Percentiles rank a stretch among this genome's conserved stretches.
Conservation (phyloP, 2,888 invertebrate species). For the Ptilodon capucinus region DNA sequence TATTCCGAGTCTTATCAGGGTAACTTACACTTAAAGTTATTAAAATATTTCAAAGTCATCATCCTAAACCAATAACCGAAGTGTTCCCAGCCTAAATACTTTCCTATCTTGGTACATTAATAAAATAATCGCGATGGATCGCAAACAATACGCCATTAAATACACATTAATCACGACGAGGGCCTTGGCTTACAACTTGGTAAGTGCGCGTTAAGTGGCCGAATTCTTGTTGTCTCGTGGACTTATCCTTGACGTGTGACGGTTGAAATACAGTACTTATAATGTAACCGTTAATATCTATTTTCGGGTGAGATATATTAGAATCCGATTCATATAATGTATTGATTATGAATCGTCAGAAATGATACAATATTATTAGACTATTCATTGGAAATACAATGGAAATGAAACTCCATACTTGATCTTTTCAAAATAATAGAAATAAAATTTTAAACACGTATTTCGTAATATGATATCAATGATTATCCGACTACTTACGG, state of each 20-base stretch:
- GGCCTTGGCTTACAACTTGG: constrained; percentile 10
- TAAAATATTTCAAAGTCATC: constrained; percentile 8
- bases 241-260: constrained; percentile 15
- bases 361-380: too few species aligned
- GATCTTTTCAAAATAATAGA: too few species aligned
- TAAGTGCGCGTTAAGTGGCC: constrained; percentile 34
- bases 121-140: constrained; percentile 33
- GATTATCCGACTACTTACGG: too few species aligned
- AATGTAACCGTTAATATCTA: not conserved
- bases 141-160: constrained; percentile 47
- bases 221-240: constrained; percentile 23
- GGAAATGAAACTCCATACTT: too few species aligned
- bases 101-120: constrained; percentile 33
- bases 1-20: not conserved
- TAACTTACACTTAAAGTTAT: not conserved
- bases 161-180: constrained; percentile 45
- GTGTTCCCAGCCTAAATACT: constrained; percentile 14
- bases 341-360: too few species aligned
- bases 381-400: too few species aligned
- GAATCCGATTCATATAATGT: too few species aligned
- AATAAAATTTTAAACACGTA: too few species aligned
- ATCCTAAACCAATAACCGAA: constrained; percentile 8
- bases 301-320: not conserved
- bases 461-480: too few species aligned
- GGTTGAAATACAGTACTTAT: not conserved